These are phyloP conservation scores for Brachionus paranguensis DNA, from an alignment of 1,140 invertebrate genomes.

Conservation along the genomic window DNA sequence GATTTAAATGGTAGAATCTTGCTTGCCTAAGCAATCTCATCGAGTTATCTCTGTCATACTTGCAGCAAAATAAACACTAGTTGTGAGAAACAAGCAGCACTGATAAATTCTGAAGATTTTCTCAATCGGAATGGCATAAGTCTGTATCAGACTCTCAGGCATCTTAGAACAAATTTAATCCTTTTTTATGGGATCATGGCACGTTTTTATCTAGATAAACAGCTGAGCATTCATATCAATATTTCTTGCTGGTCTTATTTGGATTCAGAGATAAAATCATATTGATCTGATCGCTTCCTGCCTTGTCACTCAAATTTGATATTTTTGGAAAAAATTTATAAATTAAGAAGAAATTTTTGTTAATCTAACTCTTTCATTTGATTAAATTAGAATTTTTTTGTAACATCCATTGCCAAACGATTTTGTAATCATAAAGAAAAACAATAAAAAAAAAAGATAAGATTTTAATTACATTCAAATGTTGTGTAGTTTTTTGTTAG, in stretches of 20 bases:
- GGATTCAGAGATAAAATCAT: background rate
- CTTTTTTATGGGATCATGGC: background rate
- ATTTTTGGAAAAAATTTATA: background rate
- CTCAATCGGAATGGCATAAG: background rate
- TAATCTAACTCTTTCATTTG: background rate
- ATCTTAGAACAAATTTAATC: background rate
- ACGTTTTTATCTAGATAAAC: background rate
- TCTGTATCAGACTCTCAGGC: background rate
- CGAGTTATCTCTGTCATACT: background rate
- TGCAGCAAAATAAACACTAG: background rate
- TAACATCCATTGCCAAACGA: background rate
- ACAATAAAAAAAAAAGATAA: background rate
- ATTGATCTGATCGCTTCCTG: background rate
- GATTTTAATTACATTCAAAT: conserved; percentile 10
- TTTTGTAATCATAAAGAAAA: background rate
- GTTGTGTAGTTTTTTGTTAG: background rate
- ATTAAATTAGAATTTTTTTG: background rate
- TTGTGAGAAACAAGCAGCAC: background rate
- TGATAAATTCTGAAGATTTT: background rate
- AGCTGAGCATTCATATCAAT: background rate
- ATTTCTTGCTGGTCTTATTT: background rate
- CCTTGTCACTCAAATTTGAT: background rate
- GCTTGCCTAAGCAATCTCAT: background rate
- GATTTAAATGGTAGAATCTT: background rate
- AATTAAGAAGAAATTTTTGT: background rate